Conservation (phyloP, 2,888 invertebrate species). For the Marronus borbonicus region DNA sequence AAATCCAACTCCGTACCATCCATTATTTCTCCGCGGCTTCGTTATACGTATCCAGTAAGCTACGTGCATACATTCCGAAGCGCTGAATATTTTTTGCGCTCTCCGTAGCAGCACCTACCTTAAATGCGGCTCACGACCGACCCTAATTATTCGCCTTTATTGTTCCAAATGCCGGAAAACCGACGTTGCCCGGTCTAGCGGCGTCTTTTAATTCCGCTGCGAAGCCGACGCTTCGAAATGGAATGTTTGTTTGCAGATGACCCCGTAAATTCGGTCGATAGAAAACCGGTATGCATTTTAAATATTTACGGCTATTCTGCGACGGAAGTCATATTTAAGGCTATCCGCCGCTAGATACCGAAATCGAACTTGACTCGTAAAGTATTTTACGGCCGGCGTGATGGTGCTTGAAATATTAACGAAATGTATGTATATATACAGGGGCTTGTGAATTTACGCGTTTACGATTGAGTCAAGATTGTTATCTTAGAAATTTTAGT, state of each 20-base stretch:
- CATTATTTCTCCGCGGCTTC: not conserved
- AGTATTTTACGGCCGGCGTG: too few relatives aligned
- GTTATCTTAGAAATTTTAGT: too few relatives aligned
- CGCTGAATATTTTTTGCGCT: conserved; percentile 15
- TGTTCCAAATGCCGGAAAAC: conserved; percentile 30
- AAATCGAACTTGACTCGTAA: not conserved
- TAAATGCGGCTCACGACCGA: conserved; percentile 28
- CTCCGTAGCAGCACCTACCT: conserved; percentile 11
- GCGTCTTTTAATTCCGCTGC: conserved; percentile 1
- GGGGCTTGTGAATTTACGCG: too few relatives aligned
- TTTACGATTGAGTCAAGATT: too few relatives aligned
- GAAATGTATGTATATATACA: too few relatives aligned
- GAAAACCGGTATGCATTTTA: conserved; percentile 3
- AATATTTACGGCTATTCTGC: conserved; percentile 15
- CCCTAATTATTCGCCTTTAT: conserved; percentile 35
- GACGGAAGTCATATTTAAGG: not conserved
- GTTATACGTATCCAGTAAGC: not conserved
- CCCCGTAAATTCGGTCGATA: conserved; percentile 29
- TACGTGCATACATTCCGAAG: not conserved
- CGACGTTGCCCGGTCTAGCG: not conserved
- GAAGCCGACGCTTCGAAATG: conserved; percentile 1
- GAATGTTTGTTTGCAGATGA: conserved; percentile 31
- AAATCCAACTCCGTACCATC: not conserved
- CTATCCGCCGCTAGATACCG: not conserved
- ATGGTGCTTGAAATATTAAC: too few relatives aligned